Evolutionary conservation across 2,888 invertebrate species (phyloP).

Genomic region (Tortricodes alternella): DNA sequence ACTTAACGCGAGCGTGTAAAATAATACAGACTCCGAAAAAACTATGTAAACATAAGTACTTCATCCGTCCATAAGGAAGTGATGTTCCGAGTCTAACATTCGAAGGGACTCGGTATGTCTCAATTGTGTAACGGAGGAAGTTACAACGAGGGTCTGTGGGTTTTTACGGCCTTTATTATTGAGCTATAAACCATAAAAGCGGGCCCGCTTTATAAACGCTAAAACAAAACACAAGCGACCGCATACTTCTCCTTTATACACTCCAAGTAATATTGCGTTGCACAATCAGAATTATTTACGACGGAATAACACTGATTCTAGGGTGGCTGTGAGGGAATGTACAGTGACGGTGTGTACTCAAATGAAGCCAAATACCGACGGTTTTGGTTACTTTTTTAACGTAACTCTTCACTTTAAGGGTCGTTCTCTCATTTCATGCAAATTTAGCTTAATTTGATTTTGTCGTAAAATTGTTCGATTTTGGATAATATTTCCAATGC

Average conservation of each 20-base stretch:
- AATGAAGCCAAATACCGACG: no score
- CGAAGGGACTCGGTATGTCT: constrained; percentile 61
- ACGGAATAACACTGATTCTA: constrained; percentile 25
- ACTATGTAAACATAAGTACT: constrained; percentile 25
- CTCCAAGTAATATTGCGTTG: constrained; percentile 38
- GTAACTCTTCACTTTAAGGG: no score
- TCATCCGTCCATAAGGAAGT: constrained; percentile 15
- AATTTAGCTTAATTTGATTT: no score
- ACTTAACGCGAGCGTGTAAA: constrained; percentile 1
- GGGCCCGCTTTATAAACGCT: constrained; percentile 67
- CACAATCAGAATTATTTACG: constrained; percentile 45
- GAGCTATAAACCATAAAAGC: constrained; percentile 75
- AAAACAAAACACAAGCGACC: constrained; percentile 67
- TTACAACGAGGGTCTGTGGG: constrained; percentile 58
- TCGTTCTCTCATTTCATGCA: no score
- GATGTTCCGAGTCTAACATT: constrained; percentile 59
- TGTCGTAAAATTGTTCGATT: no score
- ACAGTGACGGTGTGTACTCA: not conserved
- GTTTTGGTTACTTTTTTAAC: no score
- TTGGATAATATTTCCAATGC: no score
- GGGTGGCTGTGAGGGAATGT: not conserved
- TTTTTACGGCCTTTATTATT: constrained; percentile 74
- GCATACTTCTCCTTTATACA: constrained; percentile 69
- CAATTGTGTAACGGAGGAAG: constrained; percentile 64
- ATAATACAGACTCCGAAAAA: constrained; percentile 11